A percentile compares a stretch with the other conserved stretches of the same genome.
phyloP scores from a whole-genome alignment of 1,140 invertebrate species.

The Eumeta japonica region DNA sequence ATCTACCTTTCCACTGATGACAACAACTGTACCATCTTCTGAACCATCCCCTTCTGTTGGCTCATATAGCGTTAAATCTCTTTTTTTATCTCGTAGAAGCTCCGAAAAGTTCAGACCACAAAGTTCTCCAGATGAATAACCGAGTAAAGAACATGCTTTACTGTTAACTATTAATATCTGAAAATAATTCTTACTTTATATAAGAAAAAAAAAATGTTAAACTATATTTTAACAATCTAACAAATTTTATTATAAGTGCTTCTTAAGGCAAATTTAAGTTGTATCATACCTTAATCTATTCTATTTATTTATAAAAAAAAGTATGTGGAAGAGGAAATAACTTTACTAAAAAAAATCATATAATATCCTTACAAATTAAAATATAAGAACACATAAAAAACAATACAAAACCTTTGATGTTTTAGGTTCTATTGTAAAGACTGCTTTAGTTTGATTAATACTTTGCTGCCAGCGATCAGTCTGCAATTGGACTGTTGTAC shows the following conservation, averaged over 20 bases:
- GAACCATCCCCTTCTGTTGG: slow-evolving; percentile 59
- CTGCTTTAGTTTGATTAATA: slow-evolving; percentile 59
- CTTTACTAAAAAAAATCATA: too few species aligned
- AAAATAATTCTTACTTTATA: slow-evolving; percentile 7
- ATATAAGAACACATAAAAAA: too few species aligned
- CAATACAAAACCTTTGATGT: too few species aligned
- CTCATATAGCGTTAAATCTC: slow-evolving; percentile 55
- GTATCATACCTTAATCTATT: background rate
- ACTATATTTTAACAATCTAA: too few species aligned
- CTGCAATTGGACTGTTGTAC: slow-evolving; percentile 33
- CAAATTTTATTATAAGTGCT: too few species aligned
- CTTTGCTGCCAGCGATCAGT: slow-evolving; percentile 39
- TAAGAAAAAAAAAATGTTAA: background rate
- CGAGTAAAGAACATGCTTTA: slow-evolving; percentile 61
- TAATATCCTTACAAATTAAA: too few species aligned
- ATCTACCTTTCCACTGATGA: slow-evolving; percentile 62
- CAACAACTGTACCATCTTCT: slow-evolving; percentile 59
- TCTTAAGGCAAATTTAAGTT: background rate
- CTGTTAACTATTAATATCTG: slow-evolving; percentile 67
- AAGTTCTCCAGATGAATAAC: slow-evolving; percentile 60
- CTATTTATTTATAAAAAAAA: background rate
- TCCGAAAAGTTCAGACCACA: slow-evolving; percentile 58
- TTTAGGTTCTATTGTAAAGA: slow-evolving; percentile 60
- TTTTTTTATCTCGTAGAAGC: slow-evolving; percentile 55
- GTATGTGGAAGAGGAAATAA: too few species aligned